Conservation (phyloP, 2,113 vertebrate species). For the Hylia prasina region DNA sequence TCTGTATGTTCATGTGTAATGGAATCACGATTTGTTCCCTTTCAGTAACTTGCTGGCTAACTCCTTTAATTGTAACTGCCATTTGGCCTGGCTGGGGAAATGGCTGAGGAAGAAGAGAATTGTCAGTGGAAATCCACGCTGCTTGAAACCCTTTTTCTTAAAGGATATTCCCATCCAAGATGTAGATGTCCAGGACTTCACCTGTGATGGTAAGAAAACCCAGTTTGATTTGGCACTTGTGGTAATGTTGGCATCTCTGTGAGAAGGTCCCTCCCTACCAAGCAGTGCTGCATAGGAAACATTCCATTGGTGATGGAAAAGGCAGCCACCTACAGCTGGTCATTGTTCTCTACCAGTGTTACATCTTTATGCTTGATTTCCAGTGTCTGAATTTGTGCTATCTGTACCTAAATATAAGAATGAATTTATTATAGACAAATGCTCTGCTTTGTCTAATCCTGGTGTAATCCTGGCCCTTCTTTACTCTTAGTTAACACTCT, state of each 20-base stretch:
- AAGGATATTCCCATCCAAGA: constrained; percentile 99
- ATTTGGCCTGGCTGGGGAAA: constrained; percentile 93
- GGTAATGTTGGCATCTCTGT: not conserved
- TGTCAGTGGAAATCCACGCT: constrained; percentile 96
- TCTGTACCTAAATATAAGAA: not conserved
- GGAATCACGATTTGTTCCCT: not conserved
- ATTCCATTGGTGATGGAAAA: not conserved
- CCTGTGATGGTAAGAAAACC: constrained; percentile 86
- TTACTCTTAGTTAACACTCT: not conserved
- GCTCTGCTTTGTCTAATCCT: not conserved
- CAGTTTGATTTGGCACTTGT: not conserved
- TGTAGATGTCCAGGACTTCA: constrained; percentile 93
- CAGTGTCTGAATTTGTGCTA: not conserved
- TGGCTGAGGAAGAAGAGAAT: constrained; percentile 94
- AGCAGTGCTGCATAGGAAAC: not conserved
- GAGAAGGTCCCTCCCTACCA: not conserved
- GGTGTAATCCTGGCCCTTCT: not conserved
- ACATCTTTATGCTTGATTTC: not conserved
- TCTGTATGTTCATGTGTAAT: not conserved
- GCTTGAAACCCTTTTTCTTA: constrained; percentile 93
- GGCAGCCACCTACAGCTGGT: not conserved
- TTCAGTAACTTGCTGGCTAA: constrained; percentile 94
- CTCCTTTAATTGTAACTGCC: constrained; percentile 96
- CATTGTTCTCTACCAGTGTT: not conserved
- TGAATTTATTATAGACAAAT: not conserved